A percentile compares a stretch with the other conserved stretches of the same genome.
Conservation (phyloP, 2,888 invertebrate genomes). For the Epirrhoe alternata region DNA sequence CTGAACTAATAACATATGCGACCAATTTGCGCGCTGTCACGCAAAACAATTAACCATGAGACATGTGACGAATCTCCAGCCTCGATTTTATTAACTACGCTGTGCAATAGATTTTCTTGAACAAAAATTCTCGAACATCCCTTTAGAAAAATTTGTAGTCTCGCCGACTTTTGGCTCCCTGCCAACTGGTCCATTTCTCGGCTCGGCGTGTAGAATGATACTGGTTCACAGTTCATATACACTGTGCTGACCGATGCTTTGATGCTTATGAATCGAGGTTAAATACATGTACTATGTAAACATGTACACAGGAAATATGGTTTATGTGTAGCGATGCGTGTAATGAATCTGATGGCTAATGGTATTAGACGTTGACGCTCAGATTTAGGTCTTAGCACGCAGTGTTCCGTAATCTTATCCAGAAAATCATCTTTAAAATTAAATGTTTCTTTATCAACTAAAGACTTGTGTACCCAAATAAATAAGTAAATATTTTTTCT, state of each 20-base stretch:
- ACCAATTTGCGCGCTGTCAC: constrained; percentile 72
- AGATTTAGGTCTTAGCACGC: constrained; percentile 52
- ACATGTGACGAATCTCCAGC: constrained; percentile 71
- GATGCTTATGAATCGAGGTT: constrained; percentile 75
- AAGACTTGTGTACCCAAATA: neutral
- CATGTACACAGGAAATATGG: constrained; percentile 68
- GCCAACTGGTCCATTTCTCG: constrained; percentile 80
- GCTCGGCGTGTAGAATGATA: constrained; percentile 69
- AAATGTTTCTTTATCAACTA: neutral
- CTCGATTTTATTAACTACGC: constrained; percentile 66
- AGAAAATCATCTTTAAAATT: constrained; percentile 9
- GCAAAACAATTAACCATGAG: constrained; percentile 70
- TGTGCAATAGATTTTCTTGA: constrained; percentile 53
- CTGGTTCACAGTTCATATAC: constrained; percentile 78
- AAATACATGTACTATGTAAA: constrained; percentile 61
- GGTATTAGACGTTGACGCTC: constrained; percentile 55
- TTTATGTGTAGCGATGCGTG: constrained; percentile 71
- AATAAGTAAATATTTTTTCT: constrained; percentile 50
- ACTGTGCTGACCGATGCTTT: constrained; percentile 73
- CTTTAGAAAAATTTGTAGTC: constrained; percentile 56
- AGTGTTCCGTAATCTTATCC: constrained; percentile 49
- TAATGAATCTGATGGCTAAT: constrained; percentile 75
- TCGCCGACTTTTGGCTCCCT: constrained; percentile 62
- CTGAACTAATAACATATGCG: constrained; percentile 60
- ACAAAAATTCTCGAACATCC: constrained; percentile 62